Evolutionary conservation across 2,113 vertebrate species (phyloP), one percentile per base, ranked within the genome.

Genomic region (Rhadina sibilatrix): DNA sequence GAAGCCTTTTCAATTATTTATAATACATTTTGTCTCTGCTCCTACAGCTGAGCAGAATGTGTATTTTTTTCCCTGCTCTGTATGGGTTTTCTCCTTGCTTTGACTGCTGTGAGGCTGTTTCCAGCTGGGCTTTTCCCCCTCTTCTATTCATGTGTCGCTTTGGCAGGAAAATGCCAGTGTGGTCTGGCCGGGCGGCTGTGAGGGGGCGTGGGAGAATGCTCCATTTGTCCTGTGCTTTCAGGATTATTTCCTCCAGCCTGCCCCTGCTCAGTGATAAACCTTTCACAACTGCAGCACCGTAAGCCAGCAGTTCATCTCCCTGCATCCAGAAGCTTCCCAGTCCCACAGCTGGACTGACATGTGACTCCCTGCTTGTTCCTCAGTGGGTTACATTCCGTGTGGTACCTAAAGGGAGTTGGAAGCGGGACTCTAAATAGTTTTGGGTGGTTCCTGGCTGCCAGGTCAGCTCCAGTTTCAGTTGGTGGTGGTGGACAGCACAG

Each of bases 371-470:
- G 71, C 44, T 50, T 37, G 25, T 52, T 76, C 44, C 33, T 59
- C 6, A 0, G 0, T 20, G 44, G 24, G 7, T 42, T 21, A 8
- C 17, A 2, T 31, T 52, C 22, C 0, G 0, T 33, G 17, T 68
- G 46, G 44, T 68, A 27, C 37, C 33, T 60, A 19, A 31, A 68
- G 22, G 37, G 37, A 27, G 3, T 15, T 59, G 72, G 46, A 60
- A 60, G 22, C 46, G 44, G 83, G 33, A 60, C 27, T 59, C 33
- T 33, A 1, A 44, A 15, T 37, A 8, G 3, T 59, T 37, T 44
- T 44, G 53, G 13, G 44, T 68, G 44, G 31, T 37, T 68, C 27
- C 83, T 59, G 71, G 17, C 35, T 50, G 27, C 44, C 46, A 52
- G 44, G 22, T 68, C 53, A 60, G 46, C 53, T 68, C 27, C 18